A percentile compares a stretch with the other conserved stretches of the same genome.
Evolutionary conservation across 2,888 invertebrate species (phyloP).

Genomic region (Muschampia plurimacula): DNA sequence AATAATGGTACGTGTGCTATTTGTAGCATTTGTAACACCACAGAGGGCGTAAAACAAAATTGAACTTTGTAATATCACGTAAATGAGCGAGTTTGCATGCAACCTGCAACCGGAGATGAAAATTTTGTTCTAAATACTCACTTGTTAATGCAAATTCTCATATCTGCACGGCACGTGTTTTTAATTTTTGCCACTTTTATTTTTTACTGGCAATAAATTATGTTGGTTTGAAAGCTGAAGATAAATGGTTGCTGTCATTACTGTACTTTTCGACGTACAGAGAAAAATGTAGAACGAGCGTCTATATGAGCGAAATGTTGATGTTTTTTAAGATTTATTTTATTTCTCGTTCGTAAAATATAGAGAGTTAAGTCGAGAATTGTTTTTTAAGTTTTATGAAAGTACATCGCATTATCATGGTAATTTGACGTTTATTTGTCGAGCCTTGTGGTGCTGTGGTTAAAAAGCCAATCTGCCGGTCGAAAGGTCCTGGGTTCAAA

Average conservation of each 20-base stretch:
- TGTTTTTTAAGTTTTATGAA: not conserved
- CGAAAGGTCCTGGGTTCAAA: too few species aligned
- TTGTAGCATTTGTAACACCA: conserved; percentile 42
- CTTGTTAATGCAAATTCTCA: conserved; percentile 32
- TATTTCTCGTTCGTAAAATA: not conserved
- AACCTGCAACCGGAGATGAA: conserved; percentile 30
- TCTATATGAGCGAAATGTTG: conserved; percentile 4
- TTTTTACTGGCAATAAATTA: conserved; percentile 28
- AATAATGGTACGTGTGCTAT: conserved; percentile 55
- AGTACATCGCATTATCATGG: too few species aligned
- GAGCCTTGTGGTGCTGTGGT: too few species aligned
- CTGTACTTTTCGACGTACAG: conserved; percentile 19
- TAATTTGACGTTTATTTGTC: too few species aligned
- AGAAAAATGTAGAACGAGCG: conserved; percentile 6
- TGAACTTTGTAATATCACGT: conserved; percentile 46
- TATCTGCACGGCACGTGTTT: conserved; percentile 22
- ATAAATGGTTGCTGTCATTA: conserved; percentile 24
- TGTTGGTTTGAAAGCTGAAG: conserved; percentile 15
- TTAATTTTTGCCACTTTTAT: conserved; percentile 16
- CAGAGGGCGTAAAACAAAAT: conserved; percentile 47
- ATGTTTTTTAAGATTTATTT: conserved; percentile 5
- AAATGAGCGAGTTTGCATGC: conserved; percentile 50
- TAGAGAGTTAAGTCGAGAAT: not conserved
- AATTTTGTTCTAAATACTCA: conserved; percentile 35
- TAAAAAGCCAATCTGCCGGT: too few species aligned